Evolutionary conservation across 1,140 invertebrate species (phyloP), one percentile per base, ranked within the genome.

Genomic region (Caligus rogercresseyi): DNA sequence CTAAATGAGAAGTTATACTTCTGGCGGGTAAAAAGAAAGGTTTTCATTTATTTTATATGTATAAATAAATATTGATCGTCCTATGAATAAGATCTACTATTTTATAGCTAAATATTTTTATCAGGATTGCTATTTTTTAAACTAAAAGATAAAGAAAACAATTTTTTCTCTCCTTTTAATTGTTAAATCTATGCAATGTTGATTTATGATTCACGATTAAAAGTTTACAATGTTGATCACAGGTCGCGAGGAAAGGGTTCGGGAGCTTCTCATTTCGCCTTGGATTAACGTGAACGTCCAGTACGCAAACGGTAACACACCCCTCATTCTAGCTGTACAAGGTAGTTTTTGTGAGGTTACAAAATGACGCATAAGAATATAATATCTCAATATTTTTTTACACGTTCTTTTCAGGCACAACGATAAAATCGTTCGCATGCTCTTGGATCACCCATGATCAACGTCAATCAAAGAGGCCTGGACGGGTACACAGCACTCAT

Each of bases 401-500:
- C n/a, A n/a, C n/a, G n/a, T 19, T 58, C 16, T 1, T 62, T 59
- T 62, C 19, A 25, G 54, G 52, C 19, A 62, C 20, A 54, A 54
- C 54, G 43, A 54, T n/a, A 54, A 23, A 4, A 54, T 54, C 23
- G 31, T 54, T 4, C n/a, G 52, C 3, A 19, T 62, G n/a, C 43
- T 62, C 16, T 53, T 62, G n/a, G 20, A 62, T n/a, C 43, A 62
- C 23, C 31, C 2, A 21, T 43, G 31, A 20, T 62, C 20, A 52
- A 53, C 20, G 60, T 62, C 14, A 62, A 62, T 54, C 60, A 43
- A n/a, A 25, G 60, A 53, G 60, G 60, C 15, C 60, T 54, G 60
- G 60, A 62, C 31, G 60, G 60, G 13, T 54, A 62, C 60, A 62
- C 60, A 60, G 60, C 60, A n/a, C 60, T 62, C 16, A 62, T 62